Conservation (phyloP, 92 coral and sea anemone genomes). For the Pocillopora meandrina region DNA sequence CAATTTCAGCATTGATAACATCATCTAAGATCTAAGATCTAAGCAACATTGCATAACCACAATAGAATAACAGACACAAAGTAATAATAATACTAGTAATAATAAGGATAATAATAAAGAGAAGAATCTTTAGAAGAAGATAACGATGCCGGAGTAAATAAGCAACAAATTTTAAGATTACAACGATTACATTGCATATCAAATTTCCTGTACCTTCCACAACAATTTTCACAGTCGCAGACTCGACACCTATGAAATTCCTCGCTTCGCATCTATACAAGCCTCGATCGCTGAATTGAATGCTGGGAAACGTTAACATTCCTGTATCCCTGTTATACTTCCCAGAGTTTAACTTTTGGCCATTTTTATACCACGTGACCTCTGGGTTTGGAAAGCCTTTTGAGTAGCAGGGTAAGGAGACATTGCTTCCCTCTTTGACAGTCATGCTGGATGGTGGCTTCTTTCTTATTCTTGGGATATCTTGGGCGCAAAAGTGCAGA, state of each 20-base stretch:
- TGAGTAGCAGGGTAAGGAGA: slow-evolving; percentile 51
- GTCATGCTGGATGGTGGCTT: slow-evolving; percentile 49
- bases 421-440: slow-evolving; percentile 53
- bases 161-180: background rate
- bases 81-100: too few species aligned
- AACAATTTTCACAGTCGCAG: slow-evolving; percentile 28
- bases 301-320: slow-evolving; percentile 28
- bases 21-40: too few species aligned
- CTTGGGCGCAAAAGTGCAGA: too few species aligned
- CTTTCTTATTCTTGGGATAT: slow-evolving; percentile 21
- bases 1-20: too few species aligned
- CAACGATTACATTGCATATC: background rate
- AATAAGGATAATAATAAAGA: too few species aligned
- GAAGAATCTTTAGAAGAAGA: too few species aligned
- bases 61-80: too few species aligned
- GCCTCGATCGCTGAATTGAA: slow-evolving; percentile 57
- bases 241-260: slow-evolving; percentile 61
- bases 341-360: slow-evolving; percentile 17
- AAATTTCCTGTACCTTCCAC: slow-evolving; percentile 47
- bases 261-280: slow-evolving; percentile 56
- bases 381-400: slow-evolving; percentile 70
- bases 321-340: slow-evolving; percentile 49
- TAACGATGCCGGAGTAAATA: background rate
- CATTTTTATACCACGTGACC: slow-evolving; percentile 64
- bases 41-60: too few species aligned